phyloP scores from a whole-genome alignment of 2,113 vertebrate genomes.

The Elephantulus edwardii region DNA sequence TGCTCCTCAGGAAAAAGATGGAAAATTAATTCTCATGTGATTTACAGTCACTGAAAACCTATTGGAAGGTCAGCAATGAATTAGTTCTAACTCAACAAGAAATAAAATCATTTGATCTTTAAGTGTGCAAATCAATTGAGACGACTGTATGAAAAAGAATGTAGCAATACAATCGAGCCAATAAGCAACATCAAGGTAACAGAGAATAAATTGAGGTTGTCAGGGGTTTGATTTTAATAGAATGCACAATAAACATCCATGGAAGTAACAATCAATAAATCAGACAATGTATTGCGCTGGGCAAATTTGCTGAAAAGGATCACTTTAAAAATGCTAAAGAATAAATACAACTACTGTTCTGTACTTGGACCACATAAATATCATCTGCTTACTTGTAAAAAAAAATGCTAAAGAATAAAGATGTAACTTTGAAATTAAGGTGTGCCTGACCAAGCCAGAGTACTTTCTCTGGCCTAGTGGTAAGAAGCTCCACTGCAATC shows the following conservation, averaged over 20 bases:
- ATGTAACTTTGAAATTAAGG: not conserved
- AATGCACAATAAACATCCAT: not conserved
- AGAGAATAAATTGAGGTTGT: too few relatives aligned
- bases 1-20: too few relatives aligned
- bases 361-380: too few relatives aligned
- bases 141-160: not conserved
- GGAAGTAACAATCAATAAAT: not conserved
- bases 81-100: too few relatives aligned
- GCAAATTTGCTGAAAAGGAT: not conserved
- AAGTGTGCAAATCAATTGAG: too few relatives aligned
- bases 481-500: too few relatives aligned
- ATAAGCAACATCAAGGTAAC: not conserved
- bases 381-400: too few relatives aligned
- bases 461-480: not conserved
- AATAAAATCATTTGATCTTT: too few relatives aligned
- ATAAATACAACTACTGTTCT: too few relatives aligned
- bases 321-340: not conserved
- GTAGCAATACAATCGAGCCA: not conserved
- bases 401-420: not conserved
- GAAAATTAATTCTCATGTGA: too few relatives aligned
- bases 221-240: not conserved
- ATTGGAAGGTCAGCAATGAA: too few relatives aligned
- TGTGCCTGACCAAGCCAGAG: not conserved
- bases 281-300: not conserved
- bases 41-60: too few relatives aligned